Evolutionary conservation across 2,888 invertebrate species (phyloP).

Genomic region (Cremastobaeus sp.): DNA sequence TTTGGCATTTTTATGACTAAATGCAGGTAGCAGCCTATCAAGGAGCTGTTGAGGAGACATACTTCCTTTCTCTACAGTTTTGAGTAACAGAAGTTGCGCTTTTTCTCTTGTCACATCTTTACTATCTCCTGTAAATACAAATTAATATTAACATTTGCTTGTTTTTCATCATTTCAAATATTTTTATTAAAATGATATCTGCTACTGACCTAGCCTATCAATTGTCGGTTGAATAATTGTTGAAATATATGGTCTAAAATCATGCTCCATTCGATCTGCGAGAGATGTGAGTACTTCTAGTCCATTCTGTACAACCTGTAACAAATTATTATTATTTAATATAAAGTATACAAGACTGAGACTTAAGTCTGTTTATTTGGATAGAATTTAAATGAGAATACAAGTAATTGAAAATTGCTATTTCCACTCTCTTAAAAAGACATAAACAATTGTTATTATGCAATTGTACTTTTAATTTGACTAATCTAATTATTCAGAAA

Average conservation of each 20-base stretch:
- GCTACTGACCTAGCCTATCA: slow-evolving; percentile 85
- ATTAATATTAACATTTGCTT: background rate
- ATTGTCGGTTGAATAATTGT: slow-evolving; percentile 90
- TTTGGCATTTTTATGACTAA: slow-evolving; percentile 94
- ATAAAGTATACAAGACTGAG: background rate
- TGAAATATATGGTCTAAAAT: slow-evolving; percentile 92
- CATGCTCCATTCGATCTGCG: slow-evolving; percentile 90
- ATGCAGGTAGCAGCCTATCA: slow-evolving; percentile 85
- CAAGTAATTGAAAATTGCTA: no score
- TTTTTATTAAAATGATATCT: no score
- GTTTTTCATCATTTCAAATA: no score
- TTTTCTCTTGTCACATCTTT: slow-evolving; percentile 85
- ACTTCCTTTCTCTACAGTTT: slow-evolving; percentile 86
- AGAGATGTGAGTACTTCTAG: slow-evolving; percentile 92
- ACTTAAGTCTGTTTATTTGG: background rate
- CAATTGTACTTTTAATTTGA: slow-evolving; percentile 3
- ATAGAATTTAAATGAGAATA: background rate
- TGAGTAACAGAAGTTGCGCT: slow-evolving; percentile 85
- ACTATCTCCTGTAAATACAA: slow-evolving; percentile 80
- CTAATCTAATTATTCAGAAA: slow-evolving; percentile 12
- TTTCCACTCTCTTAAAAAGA: no score
- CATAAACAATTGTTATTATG: no score
- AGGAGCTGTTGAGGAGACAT: slow-evolving; percentile 84
- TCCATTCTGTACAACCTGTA: slow-evolving; percentile 93
- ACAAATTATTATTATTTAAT: slow-evolving; percentile 63